These are phyloP conservation scores for Hylaeus volcanicus DNA, from an alignment of 1,140 invertebrate species.

Conservation along the genomic window DNA sequence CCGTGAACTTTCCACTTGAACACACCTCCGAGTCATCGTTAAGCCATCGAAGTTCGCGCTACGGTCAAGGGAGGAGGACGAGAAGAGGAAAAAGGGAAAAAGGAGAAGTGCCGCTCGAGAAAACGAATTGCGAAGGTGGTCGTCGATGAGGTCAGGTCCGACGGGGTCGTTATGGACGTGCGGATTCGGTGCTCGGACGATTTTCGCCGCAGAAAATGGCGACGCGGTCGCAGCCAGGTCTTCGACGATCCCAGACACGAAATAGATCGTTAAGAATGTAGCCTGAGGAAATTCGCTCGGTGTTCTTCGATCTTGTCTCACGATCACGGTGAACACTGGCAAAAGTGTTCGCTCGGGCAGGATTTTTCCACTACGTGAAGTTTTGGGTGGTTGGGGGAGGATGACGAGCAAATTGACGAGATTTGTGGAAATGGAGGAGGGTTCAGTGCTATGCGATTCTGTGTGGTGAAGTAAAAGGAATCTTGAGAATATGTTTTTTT, in stretches of 20 bases:
- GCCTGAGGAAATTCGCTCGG: neutral
- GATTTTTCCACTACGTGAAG: no score
- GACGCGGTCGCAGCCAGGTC: neutral
- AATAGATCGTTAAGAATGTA: constrained; percentile 3
- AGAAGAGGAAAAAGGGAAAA: no score
- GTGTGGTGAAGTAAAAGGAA: no score
- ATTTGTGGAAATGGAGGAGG: no score
- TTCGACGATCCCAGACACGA: neutral
- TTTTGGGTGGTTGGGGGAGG: no score
- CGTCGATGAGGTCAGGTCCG: constrained; percentile 16
- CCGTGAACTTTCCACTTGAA: constrained; percentile 33
- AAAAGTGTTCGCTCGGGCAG: no score
- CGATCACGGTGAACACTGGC: neutral
- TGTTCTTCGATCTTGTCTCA: neutral
- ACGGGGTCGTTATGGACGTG: constrained; percentile 14
- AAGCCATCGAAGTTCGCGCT: constrained; percentile 27
- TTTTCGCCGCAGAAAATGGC: neutral
- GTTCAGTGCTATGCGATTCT: no score
- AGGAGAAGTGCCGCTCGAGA: neutral
- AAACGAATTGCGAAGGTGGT: constrained; percentile 30
- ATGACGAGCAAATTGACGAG: no score
- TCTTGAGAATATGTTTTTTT: no score
- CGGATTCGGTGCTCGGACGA: neutral
- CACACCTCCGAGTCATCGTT: constrained; percentile 31
- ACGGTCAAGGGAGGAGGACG: neutral